A percentile compares a stretch with the other conserved stretches of the same genome.
These are phyloP conservation scores for Pangasius larnaudii DNA, from an alignment of 2,797 vertebrate genomes.

Conservation along the genomic window DNA sequence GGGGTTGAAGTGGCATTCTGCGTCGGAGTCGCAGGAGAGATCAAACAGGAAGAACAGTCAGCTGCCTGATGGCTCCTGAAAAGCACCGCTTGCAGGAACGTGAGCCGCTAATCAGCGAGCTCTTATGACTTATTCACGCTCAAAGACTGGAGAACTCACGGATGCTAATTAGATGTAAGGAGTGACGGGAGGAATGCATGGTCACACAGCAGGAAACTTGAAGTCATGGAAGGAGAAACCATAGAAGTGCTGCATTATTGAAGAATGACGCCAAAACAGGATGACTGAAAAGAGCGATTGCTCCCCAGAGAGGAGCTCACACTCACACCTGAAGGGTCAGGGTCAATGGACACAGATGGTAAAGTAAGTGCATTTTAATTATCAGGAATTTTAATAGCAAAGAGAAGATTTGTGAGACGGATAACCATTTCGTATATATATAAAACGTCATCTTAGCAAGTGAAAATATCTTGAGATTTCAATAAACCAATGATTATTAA, in stretches of 20 bases:
- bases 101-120: background rate
- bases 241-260: constrained; percentile 59
- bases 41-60: background rate
- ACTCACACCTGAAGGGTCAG: background rate
- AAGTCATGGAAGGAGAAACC: constrained; percentile 66
- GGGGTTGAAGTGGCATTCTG: background rate
- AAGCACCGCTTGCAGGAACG: background rate
- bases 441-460: background rate
- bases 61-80: constrained; percentile 1
- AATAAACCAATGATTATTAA: background rate
- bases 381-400: background rate
- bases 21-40: background rate
- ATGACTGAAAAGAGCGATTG: constrained; percentile 29
- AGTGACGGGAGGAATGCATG: constrained; percentile 20
- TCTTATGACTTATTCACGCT: constrained; percentile 57
- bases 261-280: constrained; percentile 40
- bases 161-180: constrained; percentile 53
- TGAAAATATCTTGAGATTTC: background rate
- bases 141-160: constrained; percentile 30
- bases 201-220: constrained; percentile 47
- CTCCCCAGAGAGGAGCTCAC: constrained; percentile 1
- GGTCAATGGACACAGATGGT: background rate
- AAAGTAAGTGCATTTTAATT: background rate
- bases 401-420: background rate
- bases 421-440: background rate